These are phyloP conservation scores for Empidonax alnorum DNA, from an alignment of 2,113 vertebrate genomes.

Conservation along the genomic window DNA sequence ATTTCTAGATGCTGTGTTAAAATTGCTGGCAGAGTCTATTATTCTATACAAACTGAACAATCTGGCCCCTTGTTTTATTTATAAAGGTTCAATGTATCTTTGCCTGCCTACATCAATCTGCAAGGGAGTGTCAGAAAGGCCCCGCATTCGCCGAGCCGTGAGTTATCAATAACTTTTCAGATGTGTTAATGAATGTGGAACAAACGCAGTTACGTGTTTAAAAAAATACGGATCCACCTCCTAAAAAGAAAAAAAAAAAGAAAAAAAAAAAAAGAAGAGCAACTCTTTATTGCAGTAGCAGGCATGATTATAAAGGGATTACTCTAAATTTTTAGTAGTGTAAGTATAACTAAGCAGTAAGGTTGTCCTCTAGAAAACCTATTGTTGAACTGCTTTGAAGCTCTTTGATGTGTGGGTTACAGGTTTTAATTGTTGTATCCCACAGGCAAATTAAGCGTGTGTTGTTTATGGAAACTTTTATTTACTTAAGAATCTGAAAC, in stretches of 20 bases:
- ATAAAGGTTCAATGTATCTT: conserved; percentile 91
- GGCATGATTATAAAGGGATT: conserved; percentile 72
- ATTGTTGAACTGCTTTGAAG: conserved; percentile 82
- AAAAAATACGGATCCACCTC: conserved; percentile 61
- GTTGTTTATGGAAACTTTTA: conserved; percentile 19
- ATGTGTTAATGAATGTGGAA: conserved; percentile 88
- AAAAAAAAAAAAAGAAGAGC: not conserved
- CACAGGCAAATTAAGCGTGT: not conserved
- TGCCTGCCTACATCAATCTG: conserved; percentile 89
- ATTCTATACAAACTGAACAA: conserved; percentile 89
- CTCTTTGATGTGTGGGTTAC: conserved; percentile 50
- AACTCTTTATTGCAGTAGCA: conserved; percentile 73
- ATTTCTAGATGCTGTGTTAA: conserved; percentile 85
- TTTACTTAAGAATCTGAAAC: conserved; percentile 61
- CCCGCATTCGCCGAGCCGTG: conserved; percentile 88
- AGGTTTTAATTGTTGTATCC: conserved; percentile 17
- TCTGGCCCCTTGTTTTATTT: conserved; percentile 91
- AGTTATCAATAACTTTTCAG: conserved; percentile 89
- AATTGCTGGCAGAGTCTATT: conserved; percentile 84
- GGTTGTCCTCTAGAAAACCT: conserved; percentile 76
- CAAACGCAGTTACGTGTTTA: conserved; percentile 79
- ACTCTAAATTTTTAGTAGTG: conserved; percentile 61
- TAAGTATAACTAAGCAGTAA: conserved; percentile 54
- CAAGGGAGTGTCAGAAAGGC: conserved; percentile 90
- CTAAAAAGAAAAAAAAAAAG: not conserved